Percentiles rank a stretch among this genome's conserved stretches.
Evolutionary conservation across 2,888 invertebrate species (phyloP).

Genomic region (Sarcophaga carnaria): DNA sequence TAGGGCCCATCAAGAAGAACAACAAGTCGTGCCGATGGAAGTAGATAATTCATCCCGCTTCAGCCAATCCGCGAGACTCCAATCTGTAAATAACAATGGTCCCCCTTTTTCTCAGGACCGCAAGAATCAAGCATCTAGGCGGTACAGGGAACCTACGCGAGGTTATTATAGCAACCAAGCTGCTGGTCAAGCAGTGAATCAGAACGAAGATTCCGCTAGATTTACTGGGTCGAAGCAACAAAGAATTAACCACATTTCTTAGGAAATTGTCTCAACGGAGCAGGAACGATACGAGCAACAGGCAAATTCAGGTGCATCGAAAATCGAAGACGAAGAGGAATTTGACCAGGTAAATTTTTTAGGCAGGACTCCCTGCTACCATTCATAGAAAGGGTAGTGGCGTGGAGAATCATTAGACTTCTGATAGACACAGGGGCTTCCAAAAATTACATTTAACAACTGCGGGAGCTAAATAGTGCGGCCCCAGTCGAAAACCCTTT

Average conservation of each 20-base stretch:
- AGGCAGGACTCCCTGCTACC: conserved; percentile 53
- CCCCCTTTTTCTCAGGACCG: too few species aligned
- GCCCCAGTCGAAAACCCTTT: conserved; percentile 47
- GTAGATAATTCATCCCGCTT: not conserved
- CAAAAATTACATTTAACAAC: conserved; percentile 62
- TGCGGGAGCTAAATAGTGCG: conserved; percentile 37
- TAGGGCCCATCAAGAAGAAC: conserved; percentile 4
- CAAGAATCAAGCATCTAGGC: not conserved
- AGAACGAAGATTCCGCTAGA: conserved; percentile 43
- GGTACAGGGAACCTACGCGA: conserved; percentile 2
- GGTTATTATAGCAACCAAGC: conserved; percentile 13
- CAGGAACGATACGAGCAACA: conserved; percentile 40
- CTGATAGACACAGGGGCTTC: conserved; percentile 65
- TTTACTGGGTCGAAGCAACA: conserved; percentile 53
- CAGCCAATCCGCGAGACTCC: not conserved
- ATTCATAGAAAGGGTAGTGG: conserved; percentile 53
- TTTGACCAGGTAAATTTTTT: conserved; percentile 58
- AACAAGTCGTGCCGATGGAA: not conserved
- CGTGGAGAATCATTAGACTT: conserved; percentile 51
- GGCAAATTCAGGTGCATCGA: conserved; percentile 3
- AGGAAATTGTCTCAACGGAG: conserved; percentile 39
- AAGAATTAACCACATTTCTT: conserved; percentile 47
- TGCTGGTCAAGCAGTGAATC: conserved; percentile 17
- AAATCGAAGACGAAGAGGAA: conserved; percentile 25
- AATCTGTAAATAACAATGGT: too few species aligned